A percentile compares a stretch with the other conserved stretches of the same genome.
Evolutionary conservation across 2,113 vertebrate species (phyloP).

Genomic region (Haemorhous mexicanus): DNA sequence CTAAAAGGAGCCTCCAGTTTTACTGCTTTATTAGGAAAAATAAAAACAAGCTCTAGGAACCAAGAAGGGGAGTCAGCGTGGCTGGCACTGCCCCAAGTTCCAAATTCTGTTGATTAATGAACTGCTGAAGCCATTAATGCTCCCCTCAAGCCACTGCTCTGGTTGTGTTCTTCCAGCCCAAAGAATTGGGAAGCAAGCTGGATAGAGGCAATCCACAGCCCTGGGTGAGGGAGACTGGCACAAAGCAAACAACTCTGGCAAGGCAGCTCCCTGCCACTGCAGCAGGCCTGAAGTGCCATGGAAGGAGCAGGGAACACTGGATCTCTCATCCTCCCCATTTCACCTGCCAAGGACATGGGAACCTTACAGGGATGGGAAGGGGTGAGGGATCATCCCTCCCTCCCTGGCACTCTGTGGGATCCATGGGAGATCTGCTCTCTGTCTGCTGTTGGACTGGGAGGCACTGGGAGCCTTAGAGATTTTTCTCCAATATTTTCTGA

Average conservation of each 20-base stretch:
- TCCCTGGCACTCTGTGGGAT: not conserved
- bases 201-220: not conserved
- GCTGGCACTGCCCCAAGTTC: not conserved
- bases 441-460: not conserved
- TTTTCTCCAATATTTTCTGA: not conserved
- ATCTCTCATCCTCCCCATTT: not conserved
- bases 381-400: not conserved
- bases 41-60: not conserved
- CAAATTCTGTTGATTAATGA: not conserved
- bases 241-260: not conserved
- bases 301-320: not conserved
- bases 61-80: not conserved
- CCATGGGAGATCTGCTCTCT: not conserved
- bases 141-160: not conserved
- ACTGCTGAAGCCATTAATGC: not conserved
- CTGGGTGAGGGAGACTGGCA: not conserved
- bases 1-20: not conserved
- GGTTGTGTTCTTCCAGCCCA: not conserved
- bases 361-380: fast-evolving
- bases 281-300: fast-evolving
- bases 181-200: not conserved
- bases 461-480: not conserved
- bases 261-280: not conserved
- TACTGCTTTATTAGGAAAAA: not conserved
- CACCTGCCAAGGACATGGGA: fast-evolving